Evolutionary conservation across 2,797 vertebrate species (phyloP).

Genomic region (Cygnus olor): DNA sequence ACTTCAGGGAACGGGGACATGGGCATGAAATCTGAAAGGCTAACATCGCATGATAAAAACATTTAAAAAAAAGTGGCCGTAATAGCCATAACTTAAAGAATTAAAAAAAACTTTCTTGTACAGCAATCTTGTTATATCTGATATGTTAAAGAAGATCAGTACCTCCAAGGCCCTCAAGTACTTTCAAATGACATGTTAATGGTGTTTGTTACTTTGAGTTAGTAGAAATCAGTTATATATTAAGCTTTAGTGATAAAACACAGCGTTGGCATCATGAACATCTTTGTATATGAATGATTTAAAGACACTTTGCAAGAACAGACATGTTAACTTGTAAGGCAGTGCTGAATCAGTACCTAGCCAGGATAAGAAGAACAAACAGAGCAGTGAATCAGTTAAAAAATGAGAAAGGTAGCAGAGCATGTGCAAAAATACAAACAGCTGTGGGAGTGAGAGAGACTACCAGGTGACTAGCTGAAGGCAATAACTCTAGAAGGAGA

Average conservation of each 20-base stretch:
- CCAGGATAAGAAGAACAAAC: background rate
- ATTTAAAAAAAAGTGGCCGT: background rate
- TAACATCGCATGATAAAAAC: background rate
- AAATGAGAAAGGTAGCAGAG: background rate
- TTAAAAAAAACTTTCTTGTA: background rate
- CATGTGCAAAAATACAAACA: background rate
- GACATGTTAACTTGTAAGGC: background rate
- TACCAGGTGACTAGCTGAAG: conserved; percentile 40
- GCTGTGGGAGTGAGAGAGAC: background rate
- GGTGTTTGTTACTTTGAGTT: background rate
- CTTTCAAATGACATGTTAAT: background rate
- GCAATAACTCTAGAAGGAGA: background rate
- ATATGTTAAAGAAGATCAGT: background rate
- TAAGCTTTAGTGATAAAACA: background rate
- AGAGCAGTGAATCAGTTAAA: background rate
- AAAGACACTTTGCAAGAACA: background rate
- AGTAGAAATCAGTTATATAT: rapidly evolving
- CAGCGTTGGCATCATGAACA: background rate
- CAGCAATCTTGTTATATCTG: background rate
- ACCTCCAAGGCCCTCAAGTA: background rate
- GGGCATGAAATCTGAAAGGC: background rate
- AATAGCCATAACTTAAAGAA: background rate
- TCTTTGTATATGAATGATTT: background rate
- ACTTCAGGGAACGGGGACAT: background rate
- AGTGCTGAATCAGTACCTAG: background rate